Conservation (phyloP, 2,888 invertebrate genomes). For the Rhyacophila evoluta region DNA sequence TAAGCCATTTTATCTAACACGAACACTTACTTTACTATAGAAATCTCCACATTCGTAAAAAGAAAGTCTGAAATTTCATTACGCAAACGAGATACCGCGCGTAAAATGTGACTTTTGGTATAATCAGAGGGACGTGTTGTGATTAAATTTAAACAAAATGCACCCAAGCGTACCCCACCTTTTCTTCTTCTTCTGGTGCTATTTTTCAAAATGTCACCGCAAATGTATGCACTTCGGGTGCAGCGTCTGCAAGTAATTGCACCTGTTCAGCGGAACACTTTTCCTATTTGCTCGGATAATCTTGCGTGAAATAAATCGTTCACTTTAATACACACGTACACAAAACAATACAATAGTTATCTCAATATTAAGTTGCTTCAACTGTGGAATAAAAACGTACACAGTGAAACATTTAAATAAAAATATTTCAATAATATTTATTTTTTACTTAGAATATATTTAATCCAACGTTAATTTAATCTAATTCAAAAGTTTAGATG, state of each 20-base stretch:
- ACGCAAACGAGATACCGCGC: constrained; percentile 33
- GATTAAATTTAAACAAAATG: constrained; percentile 17
- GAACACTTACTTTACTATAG: constrained; percentile 27
- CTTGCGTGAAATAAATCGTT: not conserved
- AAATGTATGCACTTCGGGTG: not conserved
- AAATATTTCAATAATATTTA: too few species aligned
- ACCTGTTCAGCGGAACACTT: not conserved
- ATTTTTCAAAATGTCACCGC: not conserved
- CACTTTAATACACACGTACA: too few species aligned
- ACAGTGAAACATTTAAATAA: too few species aligned
- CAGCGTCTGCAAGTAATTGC: not conserved
- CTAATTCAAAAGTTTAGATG: too few species aligned
- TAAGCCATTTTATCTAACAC: constrained; percentile 28
- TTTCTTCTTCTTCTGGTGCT: not conserved
- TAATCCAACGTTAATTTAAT: too few species aligned
- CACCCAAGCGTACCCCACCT: not conserved
- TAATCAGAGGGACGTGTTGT: constrained; percentile 6
- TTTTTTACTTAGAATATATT: too few species aligned
- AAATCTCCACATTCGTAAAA: constrained; percentile 28
- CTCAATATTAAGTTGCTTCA: too few species aligned
- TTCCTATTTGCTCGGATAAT: not conserved
- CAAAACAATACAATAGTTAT: too few species aligned
- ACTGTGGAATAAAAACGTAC: too few species aligned
- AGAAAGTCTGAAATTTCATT: constrained; percentile 38
- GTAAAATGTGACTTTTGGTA: constrained; percentile 34